These are phyloP conservation scores for Nipponia nippon DNA, from an alignment of 2,113 vertebrate genomes.

Conservation along the genomic window DNA sequence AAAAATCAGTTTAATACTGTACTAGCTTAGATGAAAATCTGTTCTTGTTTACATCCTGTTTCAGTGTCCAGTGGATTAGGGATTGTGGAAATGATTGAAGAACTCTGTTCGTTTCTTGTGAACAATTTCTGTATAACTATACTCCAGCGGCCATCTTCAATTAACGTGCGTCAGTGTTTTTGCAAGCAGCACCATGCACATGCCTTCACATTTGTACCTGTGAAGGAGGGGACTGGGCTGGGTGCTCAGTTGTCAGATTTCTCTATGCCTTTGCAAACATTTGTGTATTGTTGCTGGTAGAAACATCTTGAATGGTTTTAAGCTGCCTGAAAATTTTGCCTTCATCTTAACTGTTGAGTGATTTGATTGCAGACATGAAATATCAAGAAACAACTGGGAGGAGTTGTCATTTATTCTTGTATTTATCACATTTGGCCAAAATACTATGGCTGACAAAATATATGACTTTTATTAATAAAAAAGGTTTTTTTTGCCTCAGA, in stretches of 20 bases:
- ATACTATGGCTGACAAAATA: neutral
- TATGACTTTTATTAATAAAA: neutral
- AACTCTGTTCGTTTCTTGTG: neutral
- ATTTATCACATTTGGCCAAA: neutral
- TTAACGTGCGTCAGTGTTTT: rapidly evolving
- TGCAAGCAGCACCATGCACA: neutral
- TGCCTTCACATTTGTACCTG: neutral
- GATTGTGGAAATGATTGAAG: neutral
- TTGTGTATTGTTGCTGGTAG: neutral
- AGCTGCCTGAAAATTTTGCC: neutral
- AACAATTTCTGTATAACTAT: neutral
- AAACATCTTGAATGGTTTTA: neutral
- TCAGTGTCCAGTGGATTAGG: neutral
- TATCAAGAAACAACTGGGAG: neutral
- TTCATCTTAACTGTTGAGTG: neutral
- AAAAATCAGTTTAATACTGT: neutral
- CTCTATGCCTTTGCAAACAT: neutral
- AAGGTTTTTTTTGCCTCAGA: neutral
- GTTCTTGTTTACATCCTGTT: neutral
- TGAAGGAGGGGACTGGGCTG: neutral
- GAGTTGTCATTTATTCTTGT: neutral
- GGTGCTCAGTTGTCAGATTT: neutral
- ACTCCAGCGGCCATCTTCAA: neutral
- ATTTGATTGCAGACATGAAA: neutral
- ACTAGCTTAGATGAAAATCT: neutral